Conservation (phyloP, 2,797 vertebrate genomes). For the Phrynocephalus guinanensis region DNA sequence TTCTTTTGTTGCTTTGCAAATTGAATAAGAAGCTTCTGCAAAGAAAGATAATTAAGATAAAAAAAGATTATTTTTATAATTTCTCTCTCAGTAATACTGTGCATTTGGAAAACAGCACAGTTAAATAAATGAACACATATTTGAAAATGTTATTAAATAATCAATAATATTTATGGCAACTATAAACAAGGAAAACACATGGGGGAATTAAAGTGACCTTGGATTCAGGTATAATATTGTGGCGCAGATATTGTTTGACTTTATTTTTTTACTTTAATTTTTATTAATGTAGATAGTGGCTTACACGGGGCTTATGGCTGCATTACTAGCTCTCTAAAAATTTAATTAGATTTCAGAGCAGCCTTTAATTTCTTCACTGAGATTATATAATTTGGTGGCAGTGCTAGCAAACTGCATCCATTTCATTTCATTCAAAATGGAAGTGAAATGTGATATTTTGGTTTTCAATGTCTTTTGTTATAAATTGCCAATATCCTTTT, state of each 20-base stretch:
- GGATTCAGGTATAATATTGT: slow-evolving; percentile 67
- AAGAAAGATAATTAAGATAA: slow-evolving; percentile 48
- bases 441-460: slow-evolving; percentile 50
- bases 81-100: background rate
- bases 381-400: slow-evolving; percentile 74
- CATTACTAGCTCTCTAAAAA: slow-evolving; percentile 75
- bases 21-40: slow-evolving; percentile 1
- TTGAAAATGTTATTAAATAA: slow-evolving; percentile 61
- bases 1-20: slow-evolving; percentile 39
- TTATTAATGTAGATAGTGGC: slow-evolving; percentile 81
- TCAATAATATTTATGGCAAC: slow-evolving; percentile 62
- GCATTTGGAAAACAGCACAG: slow-evolving; percentile 38
- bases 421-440: slow-evolving; percentile 80
- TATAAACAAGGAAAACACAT: slow-evolving; percentile 52
- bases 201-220: slow-evolving; percentile 75
- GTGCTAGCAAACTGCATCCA: slow-evolving; percentile 71
- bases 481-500: slow-evolving; percentile 11
- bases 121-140: slow-evolving; percentile 37
- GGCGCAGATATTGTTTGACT: slow-evolving; percentile 70
- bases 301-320: slow-evolving; percentile 78
- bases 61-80: slow-evolving; percentile 45
- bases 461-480: slow-evolving; percentile 30
- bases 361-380: slow-evolving; percentile 75
- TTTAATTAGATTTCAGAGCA: slow-evolving; percentile 83
- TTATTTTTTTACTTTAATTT: slow-evolving; percentile 82